Evolutionary conservation across 2,797 vertebrate genomes (phyloP).

Genomic region (Monodelphis domestica): DNA sequence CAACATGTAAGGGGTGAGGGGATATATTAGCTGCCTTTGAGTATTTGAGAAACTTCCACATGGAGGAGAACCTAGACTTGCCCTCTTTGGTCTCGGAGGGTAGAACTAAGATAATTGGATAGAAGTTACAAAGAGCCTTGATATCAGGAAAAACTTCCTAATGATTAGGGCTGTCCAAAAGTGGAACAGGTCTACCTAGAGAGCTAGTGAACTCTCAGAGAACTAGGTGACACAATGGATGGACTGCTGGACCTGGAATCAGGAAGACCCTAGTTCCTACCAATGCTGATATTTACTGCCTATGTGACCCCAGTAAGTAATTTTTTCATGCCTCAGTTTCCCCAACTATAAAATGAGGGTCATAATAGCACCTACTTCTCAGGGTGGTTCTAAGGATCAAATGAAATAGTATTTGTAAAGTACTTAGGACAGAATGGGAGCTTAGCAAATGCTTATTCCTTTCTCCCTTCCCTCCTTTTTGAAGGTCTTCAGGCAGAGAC

Average conservation of each 20-base stretch:
- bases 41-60: background rate
- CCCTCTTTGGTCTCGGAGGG: background rate
- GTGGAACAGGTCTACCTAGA: background rate
- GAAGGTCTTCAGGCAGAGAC: background rate
- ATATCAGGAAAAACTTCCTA: background rate
- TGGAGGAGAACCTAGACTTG: background rate
- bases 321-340: background rate
- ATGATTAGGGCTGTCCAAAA: background rate
- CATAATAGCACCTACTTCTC: background rate
- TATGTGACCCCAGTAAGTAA: background rate
- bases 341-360: background rate
- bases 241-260: background rate
- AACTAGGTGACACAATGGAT: background rate
- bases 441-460: background rate
- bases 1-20: background rate
- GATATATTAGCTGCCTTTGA: background rate
- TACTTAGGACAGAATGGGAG: background rate
- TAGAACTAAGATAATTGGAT: background rate
- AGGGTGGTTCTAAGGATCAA: background rate
- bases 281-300: background rate
- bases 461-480: background rate
- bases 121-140: background rate
- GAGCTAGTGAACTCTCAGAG: background rate
- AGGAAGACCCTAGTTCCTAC: background rate
- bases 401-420: background rate